These are phyloP conservation scores for Drosophila nr. perissopoda DNA, from an alignment of 2,888 invertebrate genomes.

Conservation along the genomic window DNA sequence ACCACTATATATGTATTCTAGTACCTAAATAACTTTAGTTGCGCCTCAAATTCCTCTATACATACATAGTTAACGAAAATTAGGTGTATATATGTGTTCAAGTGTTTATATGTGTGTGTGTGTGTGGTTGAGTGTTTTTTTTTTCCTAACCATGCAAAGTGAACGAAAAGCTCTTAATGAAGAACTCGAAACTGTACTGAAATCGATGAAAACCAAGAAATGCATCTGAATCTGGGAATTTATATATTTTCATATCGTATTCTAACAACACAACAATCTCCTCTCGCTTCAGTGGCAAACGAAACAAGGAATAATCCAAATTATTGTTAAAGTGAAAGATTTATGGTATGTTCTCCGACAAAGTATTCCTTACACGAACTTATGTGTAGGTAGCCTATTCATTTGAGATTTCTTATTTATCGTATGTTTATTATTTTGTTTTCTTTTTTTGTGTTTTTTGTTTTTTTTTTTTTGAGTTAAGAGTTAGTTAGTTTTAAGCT, in stretches of 20 bases:
- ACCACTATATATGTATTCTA: constrained; percentile 50
- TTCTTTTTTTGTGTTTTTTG: constrained; percentile 21
- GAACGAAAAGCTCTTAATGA: constrained; percentile 32
- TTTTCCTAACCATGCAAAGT: constrained; percentile 43
- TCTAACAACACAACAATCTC: constrained; percentile 1
- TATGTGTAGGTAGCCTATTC: constrained; percentile 74
- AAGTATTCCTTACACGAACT: constrained; percentile 70
- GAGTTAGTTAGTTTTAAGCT: constrained; percentile 53
- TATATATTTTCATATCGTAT: constrained; percentile 9
- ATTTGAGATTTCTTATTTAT: constrained; percentile 57
- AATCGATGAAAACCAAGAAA: constrained; percentile 17
- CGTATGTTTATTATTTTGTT: constrained; percentile 10
- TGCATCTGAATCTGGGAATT: constrained; percentile 13
- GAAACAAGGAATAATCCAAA: constrained; percentile 13
- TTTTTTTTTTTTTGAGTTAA: constrained; percentile 46
- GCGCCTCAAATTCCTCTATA: constrained; percentile 38
- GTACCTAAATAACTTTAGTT: constrained; percentile 53
- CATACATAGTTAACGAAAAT: constrained; percentile 52
- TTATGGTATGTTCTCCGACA: constrained; percentile 29
- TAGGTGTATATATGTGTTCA: constrained; percentile 10
- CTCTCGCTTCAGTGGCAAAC: background rate
- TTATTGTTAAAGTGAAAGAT: constrained; percentile 20
- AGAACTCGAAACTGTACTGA: constrained; percentile 26
- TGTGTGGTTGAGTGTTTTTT: constrained; percentile 21
- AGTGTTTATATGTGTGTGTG: constrained; percentile 9